Evolutionary conservation across 2,113 vertebrate species (phyloP).

Genomic region (Microcebus jonahi): DNA sequence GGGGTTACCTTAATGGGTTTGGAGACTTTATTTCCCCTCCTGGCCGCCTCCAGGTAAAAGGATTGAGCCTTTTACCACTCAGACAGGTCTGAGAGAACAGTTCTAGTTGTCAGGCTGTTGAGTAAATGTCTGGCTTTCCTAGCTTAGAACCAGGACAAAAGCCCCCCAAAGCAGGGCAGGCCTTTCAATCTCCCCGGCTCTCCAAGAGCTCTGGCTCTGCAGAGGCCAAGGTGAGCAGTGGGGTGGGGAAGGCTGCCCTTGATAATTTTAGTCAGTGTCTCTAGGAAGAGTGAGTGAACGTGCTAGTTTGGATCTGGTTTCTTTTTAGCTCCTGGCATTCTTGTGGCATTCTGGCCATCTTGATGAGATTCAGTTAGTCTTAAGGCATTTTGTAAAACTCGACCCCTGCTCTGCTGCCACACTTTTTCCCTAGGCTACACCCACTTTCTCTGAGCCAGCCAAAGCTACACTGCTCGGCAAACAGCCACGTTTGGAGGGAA

Average conservation of each 20-base stretch:
- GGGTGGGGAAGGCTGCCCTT: neutral
- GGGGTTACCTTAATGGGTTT: neutral
- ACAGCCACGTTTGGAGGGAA: slow-evolving; percentile 54
- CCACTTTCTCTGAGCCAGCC: neutral
- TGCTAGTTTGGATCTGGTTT: slow-evolving; percentile 25
- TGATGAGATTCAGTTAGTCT: slow-evolving; percentile 14
- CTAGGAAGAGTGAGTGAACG: neutral
- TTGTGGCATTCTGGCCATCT: neutral
- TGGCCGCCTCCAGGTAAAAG: neutral
- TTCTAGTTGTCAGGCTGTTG: neutral
- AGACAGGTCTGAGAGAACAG: neutral
- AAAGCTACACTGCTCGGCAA: slow-evolving; percentile 45
- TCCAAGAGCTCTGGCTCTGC: neutral
- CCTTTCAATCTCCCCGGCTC: neutral
- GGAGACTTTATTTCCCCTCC: neutral
- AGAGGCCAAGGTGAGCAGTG: neutral
- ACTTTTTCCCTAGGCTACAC: neutral
- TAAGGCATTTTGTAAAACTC: slow-evolving; percentile 37
- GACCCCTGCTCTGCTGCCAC: neutral
- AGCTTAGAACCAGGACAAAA: neutral
- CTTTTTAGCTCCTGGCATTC: neutral
- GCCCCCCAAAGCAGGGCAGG: neutral
- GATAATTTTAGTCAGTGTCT: slow-evolving; percentile 4
- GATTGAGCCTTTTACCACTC: neutral
- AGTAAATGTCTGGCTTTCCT: slow-evolving; percentile 3